Evolutionary conservation across 37 sponge, comb jelly and placozoan species (phyloP), one percentile per base, ranked within the genome.

Genomic region (Crambe crambe): DNA sequence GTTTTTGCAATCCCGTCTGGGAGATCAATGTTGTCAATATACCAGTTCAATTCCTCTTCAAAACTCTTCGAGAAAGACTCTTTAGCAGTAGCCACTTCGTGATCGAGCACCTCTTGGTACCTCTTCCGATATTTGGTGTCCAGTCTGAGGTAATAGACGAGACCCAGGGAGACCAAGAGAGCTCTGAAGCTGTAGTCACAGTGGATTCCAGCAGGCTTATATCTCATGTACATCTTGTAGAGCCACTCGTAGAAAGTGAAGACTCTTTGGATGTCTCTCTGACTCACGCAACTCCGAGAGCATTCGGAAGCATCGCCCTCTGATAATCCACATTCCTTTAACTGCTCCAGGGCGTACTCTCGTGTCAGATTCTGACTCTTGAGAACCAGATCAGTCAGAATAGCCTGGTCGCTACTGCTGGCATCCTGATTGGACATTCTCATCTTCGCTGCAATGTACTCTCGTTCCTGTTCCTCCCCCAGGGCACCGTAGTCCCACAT

Each of bases 401-500:
- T 70, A 31, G 77, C 77, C 37, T 75, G 57, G 22, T 81, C 77
- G 20, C 42, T 30, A 25, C 57, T 85, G 31, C 43, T 43, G 23
- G 38, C 39, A 2, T 78, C 70, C 29, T 77, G 15, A 36, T 69
- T 54, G 35, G 58, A 76, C 73, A 93, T 82, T 17, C 67, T 72
- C 75, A 93, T 66, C 65, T 89, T 93, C 20, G 77, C 84, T 4
- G 63, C 26, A 36, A 95, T 81, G 64, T 95, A 95, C 39, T 85
- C 87, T 30, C 83, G 54, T 68, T 95, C 96, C 59, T 95, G 96
- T 25, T 86, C 27, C 41, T 79, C 75, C 21, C 77, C 76, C 26
- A 95, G 87, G 6, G 92, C 82, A 2, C 96, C 95, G 74, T 91
- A 95, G 76, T 91, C 86, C 95, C 95, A 95, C 76, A 73, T 83